Base-by-base conservation (phyloP, 2,888 invertebrate species). In the Thecocarcelia acutangulata region DNA sequence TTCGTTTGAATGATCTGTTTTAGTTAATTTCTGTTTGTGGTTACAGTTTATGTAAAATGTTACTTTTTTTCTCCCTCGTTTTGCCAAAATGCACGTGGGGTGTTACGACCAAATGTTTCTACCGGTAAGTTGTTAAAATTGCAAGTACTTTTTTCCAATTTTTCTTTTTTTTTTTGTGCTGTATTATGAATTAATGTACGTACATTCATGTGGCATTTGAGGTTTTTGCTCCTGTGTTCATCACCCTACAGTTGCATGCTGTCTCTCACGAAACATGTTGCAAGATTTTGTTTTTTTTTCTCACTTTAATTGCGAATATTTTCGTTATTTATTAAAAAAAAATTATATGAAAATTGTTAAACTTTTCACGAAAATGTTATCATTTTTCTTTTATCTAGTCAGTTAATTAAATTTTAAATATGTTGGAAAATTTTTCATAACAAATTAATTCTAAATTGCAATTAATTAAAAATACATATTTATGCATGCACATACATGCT, bases 1-100 rank as follows among this genome's bases (percentile, higher is more conserved):
- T 63, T 77, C 73, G 24, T 69, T 63, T 15, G 50, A 81, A 81
- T 76, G 76, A 81, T 77, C 74, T 78, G 69, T 63, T 80, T 76
- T 54, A 72, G 64, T 74, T 68, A 44, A 64, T 66, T 70, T 68
- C 68, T 68, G 6, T 28, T 52, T 58, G 48, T 59, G 17, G 12
- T 66, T 48, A 42, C 48, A 50, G 24, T 63, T 63, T 72, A 37
- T 63, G 61, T 42, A 56, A 56, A 77, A 70, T 44, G 44, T 64
- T 28, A 52, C 19, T 13, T 40, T 0, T 19, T 19, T 58, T 28
- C 33, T 33, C 33, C 9, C 33, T 8, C 33, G 40, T 48, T 40
- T 72, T 66, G 50, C 19, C 54, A n/a, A 59, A 56, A 33, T 69
- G 73, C 81, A 81, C 81, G 80, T 80, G 80, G 76, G 80, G 72